Percentiles rank a stretch among this genome's conserved stretches.
These are phyloP conservation scores for Agrotis exclamationis DNA, from an alignment of 2,888 invertebrate genomes.

Conservation along the genomic window DNA sequence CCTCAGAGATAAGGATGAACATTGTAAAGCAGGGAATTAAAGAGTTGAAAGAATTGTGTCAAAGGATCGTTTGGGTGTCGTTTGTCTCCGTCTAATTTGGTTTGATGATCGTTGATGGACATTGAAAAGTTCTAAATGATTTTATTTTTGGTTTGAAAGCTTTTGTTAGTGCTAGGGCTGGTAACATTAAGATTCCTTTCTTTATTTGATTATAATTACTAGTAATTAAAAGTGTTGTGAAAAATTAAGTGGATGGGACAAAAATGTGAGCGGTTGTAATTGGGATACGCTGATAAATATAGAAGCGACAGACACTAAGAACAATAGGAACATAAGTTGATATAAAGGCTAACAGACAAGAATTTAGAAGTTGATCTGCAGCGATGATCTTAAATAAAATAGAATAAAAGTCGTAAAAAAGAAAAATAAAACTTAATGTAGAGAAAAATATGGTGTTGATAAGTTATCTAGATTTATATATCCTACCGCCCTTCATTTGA, in stretches of 20 bases:
- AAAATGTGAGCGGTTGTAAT: background rate
- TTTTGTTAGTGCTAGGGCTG: slow-evolving; percentile 53
- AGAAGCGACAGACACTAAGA: background rate
- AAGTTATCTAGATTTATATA: background rate
- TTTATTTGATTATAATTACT: slow-evolving; percentile 22
- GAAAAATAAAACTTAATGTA: background rate
- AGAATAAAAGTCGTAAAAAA: background rate
- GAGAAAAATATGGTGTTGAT: background rate
- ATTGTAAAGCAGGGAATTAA: slow-evolving; percentile 31
- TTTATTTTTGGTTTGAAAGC: slow-evolving; percentile 70
- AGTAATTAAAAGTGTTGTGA: slow-evolving; percentile 26
- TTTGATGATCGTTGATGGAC: slow-evolving; percentile 76
- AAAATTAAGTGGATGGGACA: slow-evolving; percentile 1
- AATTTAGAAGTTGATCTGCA: too few relatives aligned
- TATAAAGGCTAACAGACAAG: too few relatives aligned
- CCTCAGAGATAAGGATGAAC: slow-evolving; percentile 25
- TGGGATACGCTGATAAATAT: background rate
- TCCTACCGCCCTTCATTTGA: slow-evolving; percentile 3
- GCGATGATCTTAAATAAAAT: background rate
- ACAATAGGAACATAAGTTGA: background rate
- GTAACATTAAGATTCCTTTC: slow-evolving; percentile 66
- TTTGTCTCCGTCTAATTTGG: slow-evolving; percentile 75
- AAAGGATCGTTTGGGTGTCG: slow-evolving; percentile 69
- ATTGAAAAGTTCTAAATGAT: slow-evolving; percentile 70
- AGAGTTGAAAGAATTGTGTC: slow-evolving; percentile 72